Evolutionary conservation across 2,888 invertebrate genomes (phyloP), one percentile per base, ranked within the genome.

Genomic region (Fragum whitleyi): DNA sequence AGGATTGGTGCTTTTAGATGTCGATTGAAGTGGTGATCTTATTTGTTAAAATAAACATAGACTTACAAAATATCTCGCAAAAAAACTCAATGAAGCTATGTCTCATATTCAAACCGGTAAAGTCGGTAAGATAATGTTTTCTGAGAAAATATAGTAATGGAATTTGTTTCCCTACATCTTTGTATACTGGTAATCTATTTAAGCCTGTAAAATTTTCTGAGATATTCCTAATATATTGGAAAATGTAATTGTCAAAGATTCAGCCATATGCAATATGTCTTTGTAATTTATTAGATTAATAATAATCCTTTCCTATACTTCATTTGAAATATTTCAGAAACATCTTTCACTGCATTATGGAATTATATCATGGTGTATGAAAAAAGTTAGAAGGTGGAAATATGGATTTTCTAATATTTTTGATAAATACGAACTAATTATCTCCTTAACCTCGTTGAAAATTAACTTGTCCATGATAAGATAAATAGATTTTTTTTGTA

Each of bases 161-260:
- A 47, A n/a, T 47, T 47, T 47, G 19, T 47, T 47, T 47, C 47
- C 14, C 47, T 19, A 47, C 47, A 47, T 14, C 47, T 9, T 47
- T 47, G 47, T 47, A 47, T 47, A 47, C 47, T 47, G 47, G 47
- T 47, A 47, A 47, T 47, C 47, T 47, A 47, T 47, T 47, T 47
- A 47, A 47, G 47, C n/a, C 47, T 47, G 47, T 47, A 47, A 47
- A 47, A 47, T 47, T 47, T 47, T 47, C 47, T 47, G 47, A 47
- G 47, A 47, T 47, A 14, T 47, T 39, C 47, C 47, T 47, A 47
- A 47, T 47, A 47, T 47, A 47, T 47, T 47, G 47, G 19, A 47
- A 47, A 47, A 47, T 47, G 47, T 47, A 47, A 47, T 47, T 47
- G 47, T 47, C 47, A 47, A 47, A 14, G 47, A 47, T 47, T 19